Evolutionary conservation across 2,113 vertebrate genomes (phyloP), one percentile per base, ranked within the genome.

Genomic region (Isurus oxyrinchus): DNA sequence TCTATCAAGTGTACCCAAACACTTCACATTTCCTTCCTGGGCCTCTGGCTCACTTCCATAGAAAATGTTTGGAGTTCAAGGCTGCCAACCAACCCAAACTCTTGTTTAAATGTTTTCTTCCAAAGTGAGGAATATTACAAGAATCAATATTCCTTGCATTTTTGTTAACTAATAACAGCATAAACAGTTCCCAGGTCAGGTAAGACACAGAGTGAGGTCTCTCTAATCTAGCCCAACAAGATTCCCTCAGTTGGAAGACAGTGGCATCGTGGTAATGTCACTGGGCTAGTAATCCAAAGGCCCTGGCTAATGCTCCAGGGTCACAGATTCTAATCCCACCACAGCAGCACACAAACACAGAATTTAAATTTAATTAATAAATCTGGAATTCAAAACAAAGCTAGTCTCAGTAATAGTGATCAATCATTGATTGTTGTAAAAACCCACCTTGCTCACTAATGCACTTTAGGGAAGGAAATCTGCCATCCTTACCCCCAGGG

Each of bases 1-100:
- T n/a, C 88, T 19, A 61, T 93, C 27, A 93, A 63, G 90, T 94
- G 59, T 66, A 59, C 57, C 90, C 90, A 94, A 63, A 44, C 81
- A 84, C 40, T 84, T 84, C 8, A 84, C 14, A n/a, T 40, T 40
- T 94, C 59, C 90, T 94, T 63, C 90, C 90, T 16, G 0, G 19
- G 59, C 14, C 59, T 7, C 59, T 94, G 35, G 90, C 59, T 63
- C 57, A 94, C 35, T 44, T 63, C 6, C 90, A 94, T 6, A 8
- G 90, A 16, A 40, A 94, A 63, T n/a, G 16, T n/a, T 91, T 11
- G 27, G 53, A 91, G 55, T 27, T 91, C 53, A 59, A 19, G 90
- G 19, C 59, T 23, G 59, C 59, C 90, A 94, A 63, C 35, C 6
- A 5, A 35, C 31, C 57, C 57, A 61, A 61, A 14, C 35, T 13